Conservation (phyloP, 2,888 invertebrate species). For the Gisinianus flammeolus region DNA sequence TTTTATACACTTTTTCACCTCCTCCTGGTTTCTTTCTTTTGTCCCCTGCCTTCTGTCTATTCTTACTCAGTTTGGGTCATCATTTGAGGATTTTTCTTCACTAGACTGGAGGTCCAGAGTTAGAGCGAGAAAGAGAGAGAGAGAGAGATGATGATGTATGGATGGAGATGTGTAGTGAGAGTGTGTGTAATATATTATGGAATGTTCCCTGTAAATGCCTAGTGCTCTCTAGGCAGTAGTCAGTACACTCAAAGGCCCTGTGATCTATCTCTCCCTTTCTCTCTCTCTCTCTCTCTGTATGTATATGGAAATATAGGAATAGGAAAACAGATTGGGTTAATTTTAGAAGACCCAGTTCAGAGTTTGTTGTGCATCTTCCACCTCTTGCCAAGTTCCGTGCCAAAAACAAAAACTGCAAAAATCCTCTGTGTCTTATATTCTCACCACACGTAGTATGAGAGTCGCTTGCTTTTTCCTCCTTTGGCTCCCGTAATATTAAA, state of each 20-base stretch:
- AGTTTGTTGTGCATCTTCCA: constrained; percentile 1
- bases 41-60: neutral
- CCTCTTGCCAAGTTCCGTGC: constrained; percentile 32
- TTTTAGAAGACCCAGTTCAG: constrained; percentile 29
- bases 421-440: no score
- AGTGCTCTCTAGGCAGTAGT: neutral
- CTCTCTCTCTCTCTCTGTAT: no score
- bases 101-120: neutral
- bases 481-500: no score
- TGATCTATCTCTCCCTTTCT: no score
- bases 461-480: no score
- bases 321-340: neutral
- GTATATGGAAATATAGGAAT: constrained; percentile 1
- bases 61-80: neutral
- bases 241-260: neutral
- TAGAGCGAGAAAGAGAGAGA: neutral
- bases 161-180: neutral
- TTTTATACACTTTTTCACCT: no score
- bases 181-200: neutral
- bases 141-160: neutral
- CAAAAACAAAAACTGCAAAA: neutral
- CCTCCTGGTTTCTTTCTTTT: neutral
- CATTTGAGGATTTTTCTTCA: neutral
- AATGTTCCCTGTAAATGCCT: neutral
- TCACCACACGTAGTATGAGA: no score